Conservation (phyloP, 2,888 invertebrate genomes). For the Latheticus oryzae region DNA sequence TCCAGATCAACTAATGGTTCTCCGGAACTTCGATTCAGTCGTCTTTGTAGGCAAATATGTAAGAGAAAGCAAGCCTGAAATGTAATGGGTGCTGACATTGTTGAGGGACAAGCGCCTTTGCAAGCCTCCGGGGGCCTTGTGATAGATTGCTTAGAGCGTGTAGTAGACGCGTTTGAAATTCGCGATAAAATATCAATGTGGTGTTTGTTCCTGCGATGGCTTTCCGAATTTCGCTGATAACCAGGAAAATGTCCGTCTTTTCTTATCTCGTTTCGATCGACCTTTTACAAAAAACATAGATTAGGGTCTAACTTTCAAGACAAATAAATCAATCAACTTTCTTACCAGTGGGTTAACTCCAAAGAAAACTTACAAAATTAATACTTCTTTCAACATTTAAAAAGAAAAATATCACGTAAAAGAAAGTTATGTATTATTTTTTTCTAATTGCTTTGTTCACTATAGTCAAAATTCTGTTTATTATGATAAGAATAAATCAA, state of each 20-base stretch:
- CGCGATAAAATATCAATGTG: conserved; percentile 55
- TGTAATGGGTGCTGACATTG: conserved; percentile 49
- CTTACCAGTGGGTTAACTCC: no score
- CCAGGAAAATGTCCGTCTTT: conserved; percentile 34
- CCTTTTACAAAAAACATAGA: conserved; percentile 19
- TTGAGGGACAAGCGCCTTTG: conserved; percentile 42
- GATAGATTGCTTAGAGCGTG: conserved; percentile 55
- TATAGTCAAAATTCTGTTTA: no score
- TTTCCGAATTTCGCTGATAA: conserved; percentile 43
- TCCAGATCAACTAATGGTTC: neutral
- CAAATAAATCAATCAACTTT: conserved; percentile 32
- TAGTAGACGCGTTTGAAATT: conserved; percentile 52
- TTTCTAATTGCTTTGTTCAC: no score
- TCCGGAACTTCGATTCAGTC: neutral
- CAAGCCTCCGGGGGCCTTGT: conserved; percentile 49
- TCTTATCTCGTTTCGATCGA: conserved; percentile 31
- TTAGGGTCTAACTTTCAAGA: conserved; percentile 17
- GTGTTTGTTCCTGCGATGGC: conserved; percentile 50
- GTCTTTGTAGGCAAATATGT: conserved; percentile 30
- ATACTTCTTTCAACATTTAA: no score
- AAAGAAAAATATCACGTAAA: no score
- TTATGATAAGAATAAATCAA: no score
- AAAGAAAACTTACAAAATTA: neutral
- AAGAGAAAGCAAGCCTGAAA: conserved; percentile 36
- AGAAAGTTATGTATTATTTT: no score